These are phyloP conservation scores for Lycaon pictus DNA, from an alignment of 2,113 vertebrate species.

Conservation along the genomic window DNA sequence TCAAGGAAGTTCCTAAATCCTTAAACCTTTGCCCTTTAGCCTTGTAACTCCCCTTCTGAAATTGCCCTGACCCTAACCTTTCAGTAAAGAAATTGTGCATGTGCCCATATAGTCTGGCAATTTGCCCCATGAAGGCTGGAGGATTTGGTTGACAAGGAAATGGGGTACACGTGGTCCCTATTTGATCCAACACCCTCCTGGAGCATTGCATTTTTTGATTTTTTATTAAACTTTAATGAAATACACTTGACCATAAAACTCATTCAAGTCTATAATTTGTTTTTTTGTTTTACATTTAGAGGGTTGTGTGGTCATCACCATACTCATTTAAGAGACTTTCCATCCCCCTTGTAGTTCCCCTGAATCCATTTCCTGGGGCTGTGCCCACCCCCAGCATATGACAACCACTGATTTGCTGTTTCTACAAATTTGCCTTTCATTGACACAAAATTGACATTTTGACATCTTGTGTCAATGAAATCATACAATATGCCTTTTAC, in stretches of 20 bases:
- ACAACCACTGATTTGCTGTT: background rate
- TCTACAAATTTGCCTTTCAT: no score
- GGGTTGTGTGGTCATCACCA: background rate
- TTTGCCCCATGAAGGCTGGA: background rate
- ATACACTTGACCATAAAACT: background rate
- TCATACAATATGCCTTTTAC: background rate
- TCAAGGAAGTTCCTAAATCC: background rate
- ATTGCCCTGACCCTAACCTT: background rate
- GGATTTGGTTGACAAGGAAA: background rate
- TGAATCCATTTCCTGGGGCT: background rate
- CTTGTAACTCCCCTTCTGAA: background rate
- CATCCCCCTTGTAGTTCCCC: background rate
- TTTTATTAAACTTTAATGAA: background rate
- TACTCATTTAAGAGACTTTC: background rate
- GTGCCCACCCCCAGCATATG: background rate
- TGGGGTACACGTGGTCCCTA: no score
- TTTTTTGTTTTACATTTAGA: background rate
- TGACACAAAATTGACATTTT: no score
- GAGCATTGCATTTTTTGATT: no score
- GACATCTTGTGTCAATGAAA: background rate
- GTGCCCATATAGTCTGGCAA: fast-evolving
- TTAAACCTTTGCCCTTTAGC: background rate
- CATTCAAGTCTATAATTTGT: background rate
- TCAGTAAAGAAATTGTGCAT: background rate
- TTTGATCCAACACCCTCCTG: background rate